These are phyloP conservation scores for Eupithecia exiguata DNA, from an alignment of 2,888 invertebrate genomes.

Conservation along the genomic window DNA sequence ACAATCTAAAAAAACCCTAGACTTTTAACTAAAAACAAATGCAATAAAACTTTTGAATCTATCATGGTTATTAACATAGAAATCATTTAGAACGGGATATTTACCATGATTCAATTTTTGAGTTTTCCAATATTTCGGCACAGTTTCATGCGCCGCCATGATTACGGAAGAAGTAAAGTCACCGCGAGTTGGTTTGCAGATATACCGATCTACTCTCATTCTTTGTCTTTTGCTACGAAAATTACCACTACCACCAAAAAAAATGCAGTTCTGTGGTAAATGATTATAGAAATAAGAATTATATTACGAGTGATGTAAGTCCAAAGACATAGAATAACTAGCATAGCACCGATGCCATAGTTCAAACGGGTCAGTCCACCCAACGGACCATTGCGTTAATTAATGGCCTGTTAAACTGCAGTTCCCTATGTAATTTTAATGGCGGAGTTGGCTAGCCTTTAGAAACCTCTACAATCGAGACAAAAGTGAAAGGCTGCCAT, in stretches of 20 bases:
- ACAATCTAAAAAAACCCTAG: neutral
- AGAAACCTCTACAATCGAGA: slow-evolving; percentile 12
- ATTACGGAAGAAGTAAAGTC: no score
- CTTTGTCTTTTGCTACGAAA: no score
- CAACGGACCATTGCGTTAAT: slow-evolving; percentile 58
- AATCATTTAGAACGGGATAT: no score
- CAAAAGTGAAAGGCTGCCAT: neutral
- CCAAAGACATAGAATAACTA: slow-evolving; percentile 14
- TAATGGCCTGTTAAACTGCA: slow-evolving; percentile 62
- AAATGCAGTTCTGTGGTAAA: no score
- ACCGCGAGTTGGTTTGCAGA: no score
- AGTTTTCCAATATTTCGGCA: no score
- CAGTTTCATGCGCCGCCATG: no score
- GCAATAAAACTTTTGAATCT: no score
- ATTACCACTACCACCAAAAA: no score
- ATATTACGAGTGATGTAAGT: slow-evolving; percentile 6
- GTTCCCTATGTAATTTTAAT: slow-evolving; percentile 52
- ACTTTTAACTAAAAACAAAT: neutral
- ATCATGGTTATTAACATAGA: no score
- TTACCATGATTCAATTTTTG: no score
- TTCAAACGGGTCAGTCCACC: slow-evolving; percentile 59
- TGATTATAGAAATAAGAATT: neutral
- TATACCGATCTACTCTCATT: no score
- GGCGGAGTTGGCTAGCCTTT: slow-evolving; percentile 20
- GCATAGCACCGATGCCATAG: slow-evolving; percentile 24